Percentiles rank a stretch among this genome's conserved stretches.
Evolutionary conservation across 1,140 invertebrate species (phyloP).

Genomic region (Trichomalopsis sarcophagae): DNA sequence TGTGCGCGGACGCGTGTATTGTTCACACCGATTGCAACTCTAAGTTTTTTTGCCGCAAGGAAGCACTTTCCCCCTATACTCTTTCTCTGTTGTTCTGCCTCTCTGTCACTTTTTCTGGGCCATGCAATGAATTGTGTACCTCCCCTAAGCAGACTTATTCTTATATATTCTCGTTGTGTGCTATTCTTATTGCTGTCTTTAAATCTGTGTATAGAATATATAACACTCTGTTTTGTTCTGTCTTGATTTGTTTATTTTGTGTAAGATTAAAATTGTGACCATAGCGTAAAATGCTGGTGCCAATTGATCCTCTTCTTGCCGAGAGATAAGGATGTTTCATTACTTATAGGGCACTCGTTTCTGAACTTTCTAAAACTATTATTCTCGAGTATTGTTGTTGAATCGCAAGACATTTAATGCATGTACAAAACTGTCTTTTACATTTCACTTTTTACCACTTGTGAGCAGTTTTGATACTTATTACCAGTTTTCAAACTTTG

Average conservation of each 20-base stretch:
- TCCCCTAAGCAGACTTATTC: background rate
- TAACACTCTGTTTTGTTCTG: conserved; percentile 10
- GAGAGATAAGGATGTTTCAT: background rate
- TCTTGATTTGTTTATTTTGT: background rate
- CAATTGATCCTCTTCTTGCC: background rate
- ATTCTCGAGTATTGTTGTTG: background rate
- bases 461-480: background rate
- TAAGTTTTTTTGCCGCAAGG: conserved; percentile 15
- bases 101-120: background rate
- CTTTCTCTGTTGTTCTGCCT: background rate
- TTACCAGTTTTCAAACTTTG: background rate
- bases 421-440: background rate
- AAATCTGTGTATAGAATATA: background rate
- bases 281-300: background rate
- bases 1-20: conserved; percentile 1
- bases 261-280: background rate
- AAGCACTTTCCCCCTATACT: conserved; percentile 1
- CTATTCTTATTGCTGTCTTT: background rate
- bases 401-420: background rate
- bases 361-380: background rate
- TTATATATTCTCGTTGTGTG: conserved; percentile 18
- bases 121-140: background rate
- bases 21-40: background rate
- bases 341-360: background rate
- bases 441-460: background rate